These are phyloP conservation scores for Rhadinocentrus ornatus DNA, from an alignment of 2,797 vertebrate species.

Conservation along the genomic window DNA sequence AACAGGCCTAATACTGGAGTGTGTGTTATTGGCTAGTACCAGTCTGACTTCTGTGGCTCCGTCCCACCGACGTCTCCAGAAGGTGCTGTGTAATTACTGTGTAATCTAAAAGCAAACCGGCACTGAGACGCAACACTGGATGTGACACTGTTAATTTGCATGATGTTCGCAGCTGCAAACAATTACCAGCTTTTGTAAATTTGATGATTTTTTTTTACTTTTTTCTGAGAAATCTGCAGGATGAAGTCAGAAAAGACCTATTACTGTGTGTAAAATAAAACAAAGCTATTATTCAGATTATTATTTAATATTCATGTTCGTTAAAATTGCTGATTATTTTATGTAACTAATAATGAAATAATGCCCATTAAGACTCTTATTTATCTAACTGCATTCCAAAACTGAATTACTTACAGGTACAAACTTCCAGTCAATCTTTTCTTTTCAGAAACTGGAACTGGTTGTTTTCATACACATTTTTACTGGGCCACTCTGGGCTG, in stretches of 20 bases:
- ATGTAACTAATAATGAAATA: background rate
- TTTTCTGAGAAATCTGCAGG: background rate
- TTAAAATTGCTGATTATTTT: background rate
- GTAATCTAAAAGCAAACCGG: too few species aligned
- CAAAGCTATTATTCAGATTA: background rate
- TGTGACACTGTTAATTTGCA: conserved; percentile 24
- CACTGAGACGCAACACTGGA: background rate
- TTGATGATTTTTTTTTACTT: background rate
- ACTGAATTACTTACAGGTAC: background rate
- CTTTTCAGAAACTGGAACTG: background rate
- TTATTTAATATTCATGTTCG: background rate
- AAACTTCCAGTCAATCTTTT: background rate
- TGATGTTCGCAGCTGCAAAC: background rate
- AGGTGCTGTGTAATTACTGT: background rate
- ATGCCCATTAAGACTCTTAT: background rate
- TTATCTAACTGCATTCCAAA: background rate
- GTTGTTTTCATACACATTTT: background rate
- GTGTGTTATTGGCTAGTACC: conserved; percentile 26
- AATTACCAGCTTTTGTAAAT: conserved; percentile 3
- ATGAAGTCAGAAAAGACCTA: background rate
- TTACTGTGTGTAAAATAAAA: background rate
- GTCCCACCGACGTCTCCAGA: conserved; percentile 23
- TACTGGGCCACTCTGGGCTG: too few species aligned
- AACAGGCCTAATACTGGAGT: conserved; percentile 20
- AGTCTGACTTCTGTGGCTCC: conserved; percentile 15